phyloP scores from a whole-genome alignment of 1,140 invertebrate species.

The Zaprionus taronus region DNA sequence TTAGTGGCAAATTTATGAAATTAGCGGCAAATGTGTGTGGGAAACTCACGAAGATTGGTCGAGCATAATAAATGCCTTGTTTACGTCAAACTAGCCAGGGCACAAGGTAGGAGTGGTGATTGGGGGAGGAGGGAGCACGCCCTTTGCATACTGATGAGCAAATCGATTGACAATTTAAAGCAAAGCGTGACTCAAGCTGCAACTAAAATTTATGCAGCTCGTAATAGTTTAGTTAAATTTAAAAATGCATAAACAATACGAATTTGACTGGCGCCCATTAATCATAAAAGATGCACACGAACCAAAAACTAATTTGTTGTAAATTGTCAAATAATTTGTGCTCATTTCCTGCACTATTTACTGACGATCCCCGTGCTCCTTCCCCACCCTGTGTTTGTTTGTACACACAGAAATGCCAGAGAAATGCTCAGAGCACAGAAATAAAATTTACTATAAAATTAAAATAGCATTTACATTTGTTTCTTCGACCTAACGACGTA shows the following conservation, averaged over 20 bases:
- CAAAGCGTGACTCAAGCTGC: not conserved
- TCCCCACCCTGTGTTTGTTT: slow-evolving; percentile 14
- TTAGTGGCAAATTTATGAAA: slow-evolving; percentile 46
- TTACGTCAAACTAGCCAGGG: slow-evolving; percentile 51
- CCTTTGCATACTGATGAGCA: slow-evolving; percentile 31
- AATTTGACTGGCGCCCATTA: not conserved
- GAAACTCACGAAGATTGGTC: slow-evolving; percentile 2
- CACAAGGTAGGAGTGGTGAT: slow-evolving; percentile 37
- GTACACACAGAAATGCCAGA: slow-evolving; percentile 31
- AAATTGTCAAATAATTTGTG: slow-evolving; percentile 31
- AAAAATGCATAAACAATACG: not conserved
- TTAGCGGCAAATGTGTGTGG: slow-evolving; percentile 56
- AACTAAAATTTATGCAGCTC: not conserved
- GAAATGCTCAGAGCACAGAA: slow-evolving; percentile 59
- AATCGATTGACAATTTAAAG: slow-evolving; percentile 1
- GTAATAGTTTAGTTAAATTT: slow-evolving; percentile 5
- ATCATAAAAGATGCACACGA: slow-evolving; percentile 2
- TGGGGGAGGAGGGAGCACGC: not conserved
- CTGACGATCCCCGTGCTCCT: slow-evolving; percentile 3
- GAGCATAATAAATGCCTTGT: slow-evolving; percentile 32
- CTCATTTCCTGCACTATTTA: slow-evolving; percentile 16
- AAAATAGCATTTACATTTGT: slow-evolving; percentile 49
- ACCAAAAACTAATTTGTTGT: not conserved
- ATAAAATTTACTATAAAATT: slow-evolving; percentile 48
- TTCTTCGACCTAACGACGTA: slow-evolving; percentile 62